Evolutionary conservation across 1,140 invertebrate genomes (phyloP).

Genomic region (Orius laevigatus): DNA sequence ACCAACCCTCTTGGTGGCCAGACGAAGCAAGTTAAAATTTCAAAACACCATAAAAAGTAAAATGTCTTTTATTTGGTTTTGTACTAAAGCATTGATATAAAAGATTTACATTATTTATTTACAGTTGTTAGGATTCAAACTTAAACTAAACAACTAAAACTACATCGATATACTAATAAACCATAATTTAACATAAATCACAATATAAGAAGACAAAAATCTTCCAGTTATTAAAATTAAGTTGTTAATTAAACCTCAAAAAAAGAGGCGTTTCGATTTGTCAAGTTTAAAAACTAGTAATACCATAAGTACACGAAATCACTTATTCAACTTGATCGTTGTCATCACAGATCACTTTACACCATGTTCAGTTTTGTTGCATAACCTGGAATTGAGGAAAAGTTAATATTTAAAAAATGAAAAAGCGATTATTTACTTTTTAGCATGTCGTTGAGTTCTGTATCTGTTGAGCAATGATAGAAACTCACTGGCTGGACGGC

Average conservation of each 20-base stretch:
- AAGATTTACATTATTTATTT: conserved; percentile 3
- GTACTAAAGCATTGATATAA: background rate
- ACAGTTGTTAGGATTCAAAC: background rate
- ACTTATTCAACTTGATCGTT: background rate
- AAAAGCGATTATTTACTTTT: conserved; percentile 17
- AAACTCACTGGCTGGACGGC: conserved; percentile 51
- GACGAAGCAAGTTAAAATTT: background rate
- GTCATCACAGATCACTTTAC: background rate
- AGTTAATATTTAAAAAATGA: background rate
- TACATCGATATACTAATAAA: background rate
- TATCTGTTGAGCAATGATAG: conserved; percentile 41
- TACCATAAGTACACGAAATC: conserved; percentile 3
- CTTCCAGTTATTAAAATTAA: no score
- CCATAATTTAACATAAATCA: background rate
- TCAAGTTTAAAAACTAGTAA: conserved; percentile 7
- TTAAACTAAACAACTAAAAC: background rate
- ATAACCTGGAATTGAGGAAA: background rate
- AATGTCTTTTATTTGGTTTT: background rate
- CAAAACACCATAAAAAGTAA: background rate
- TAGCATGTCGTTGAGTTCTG: conserved; percentile 42
- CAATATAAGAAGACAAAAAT: background rate
- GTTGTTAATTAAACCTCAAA: conserved; percentile 4
- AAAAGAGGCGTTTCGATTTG: background rate
- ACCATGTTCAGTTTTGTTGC: background rate
- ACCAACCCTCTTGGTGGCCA: no score